A percentile compares a stretch with the other conserved stretches of the same genome.
Evolutionary conservation across 1,140 invertebrate species (phyloP).

Genomic region (Euwallacea fornicatus): DNA sequence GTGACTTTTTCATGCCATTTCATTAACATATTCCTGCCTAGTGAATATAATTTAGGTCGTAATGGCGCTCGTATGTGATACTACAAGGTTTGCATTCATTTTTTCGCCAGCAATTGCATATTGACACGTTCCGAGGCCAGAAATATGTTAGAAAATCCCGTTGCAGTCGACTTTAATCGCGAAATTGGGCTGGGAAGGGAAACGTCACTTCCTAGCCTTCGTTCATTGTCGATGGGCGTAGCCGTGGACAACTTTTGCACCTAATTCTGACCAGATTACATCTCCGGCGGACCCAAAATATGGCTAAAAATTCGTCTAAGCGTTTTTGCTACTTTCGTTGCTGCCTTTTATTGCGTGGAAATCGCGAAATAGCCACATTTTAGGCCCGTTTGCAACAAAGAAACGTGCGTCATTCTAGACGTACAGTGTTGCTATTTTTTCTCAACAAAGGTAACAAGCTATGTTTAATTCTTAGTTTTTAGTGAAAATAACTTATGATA

Average conservation of each 20-base stretch:
- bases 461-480: slow-evolving; percentile 6
- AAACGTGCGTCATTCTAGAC: slow-evolving; percentile 32
- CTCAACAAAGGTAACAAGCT: slow-evolving; percentile 22
- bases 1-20: slow-evolving; percentile 53
- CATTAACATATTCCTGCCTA: slow-evolving; percentile 51
- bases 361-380: slow-evolving; percentile 29
- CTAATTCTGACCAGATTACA: slow-evolving; percentile 24
- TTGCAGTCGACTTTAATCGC: slow-evolving; percentile 39
- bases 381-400: slow-evolving; percentile 29
- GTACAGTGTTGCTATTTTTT: slow-evolving; percentile 33
- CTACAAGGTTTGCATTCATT: slow-evolving; percentile 54
- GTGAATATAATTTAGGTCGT: slow-evolving; percentile 52
- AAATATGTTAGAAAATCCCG: slow-evolving; percentile 50
- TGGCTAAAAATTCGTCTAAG: slow-evolving; percentile 8
- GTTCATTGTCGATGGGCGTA: slow-evolving; percentile 30
- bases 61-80: slow-evolving; percentile 54
- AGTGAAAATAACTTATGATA: not conserved
- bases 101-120: slow-evolving; percentile 48
- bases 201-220: slow-evolving; percentile 18
- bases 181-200: slow-evolving; percentile 20
- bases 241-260: slow-evolving; percentile 24
- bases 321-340: slow-evolving; percentile 3
- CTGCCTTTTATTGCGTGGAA: slow-evolving; percentile 4
- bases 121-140: slow-evolving; percentile 45
- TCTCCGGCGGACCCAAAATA: slow-evolving; percentile 30